Evolutionary conservation across 2,113 vertebrate genomes (phyloP).

Genomic region (Vulpes ferrilata): DNA sequence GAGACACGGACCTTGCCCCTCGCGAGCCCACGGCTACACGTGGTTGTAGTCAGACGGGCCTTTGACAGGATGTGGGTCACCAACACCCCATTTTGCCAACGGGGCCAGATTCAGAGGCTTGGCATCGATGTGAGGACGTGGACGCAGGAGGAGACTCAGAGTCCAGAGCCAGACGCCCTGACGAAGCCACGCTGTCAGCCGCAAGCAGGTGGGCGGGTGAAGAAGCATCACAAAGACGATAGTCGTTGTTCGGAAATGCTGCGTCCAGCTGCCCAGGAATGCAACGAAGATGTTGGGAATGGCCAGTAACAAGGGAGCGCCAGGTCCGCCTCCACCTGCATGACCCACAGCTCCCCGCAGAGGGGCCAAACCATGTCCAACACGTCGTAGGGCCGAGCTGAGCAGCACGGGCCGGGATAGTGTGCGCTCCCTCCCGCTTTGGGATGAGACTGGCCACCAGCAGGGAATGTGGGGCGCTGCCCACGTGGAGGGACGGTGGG

Average conservation of each 20-base stretch:
- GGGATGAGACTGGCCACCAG: too few relatives aligned
- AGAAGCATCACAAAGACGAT: accelerated
- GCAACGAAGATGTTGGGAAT: too few relatives aligned
- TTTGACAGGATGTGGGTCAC: not conserved
- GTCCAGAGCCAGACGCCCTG: accelerated
- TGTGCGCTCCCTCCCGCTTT: too few relatives aligned
- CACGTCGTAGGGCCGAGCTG: too few relatives aligned
- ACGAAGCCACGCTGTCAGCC: accelerated
- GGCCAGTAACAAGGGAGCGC: accelerated
- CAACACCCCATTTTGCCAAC: accelerated
- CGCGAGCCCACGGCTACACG: not conserved
- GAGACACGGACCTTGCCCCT: not conserved
- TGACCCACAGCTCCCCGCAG: not conserved
- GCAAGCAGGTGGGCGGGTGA: not conserved
- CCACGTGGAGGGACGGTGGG: too few relatives aligned
- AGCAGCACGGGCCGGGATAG: too few relatives aligned
- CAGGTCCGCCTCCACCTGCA: accelerated
- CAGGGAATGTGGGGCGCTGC: too few relatives aligned
- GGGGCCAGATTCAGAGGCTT: accelerated
- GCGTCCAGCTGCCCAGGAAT: not conserved
- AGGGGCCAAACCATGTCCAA: too few relatives aligned
- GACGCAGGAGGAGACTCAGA: accelerated
- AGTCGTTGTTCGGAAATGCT: not conserved
- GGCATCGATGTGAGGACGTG: accelerated
- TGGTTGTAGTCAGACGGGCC: not conserved